Evolutionary conservation across 2,888 invertebrate genomes (phyloP).

Genomic region (Acanthosepion esculentum): DNA sequence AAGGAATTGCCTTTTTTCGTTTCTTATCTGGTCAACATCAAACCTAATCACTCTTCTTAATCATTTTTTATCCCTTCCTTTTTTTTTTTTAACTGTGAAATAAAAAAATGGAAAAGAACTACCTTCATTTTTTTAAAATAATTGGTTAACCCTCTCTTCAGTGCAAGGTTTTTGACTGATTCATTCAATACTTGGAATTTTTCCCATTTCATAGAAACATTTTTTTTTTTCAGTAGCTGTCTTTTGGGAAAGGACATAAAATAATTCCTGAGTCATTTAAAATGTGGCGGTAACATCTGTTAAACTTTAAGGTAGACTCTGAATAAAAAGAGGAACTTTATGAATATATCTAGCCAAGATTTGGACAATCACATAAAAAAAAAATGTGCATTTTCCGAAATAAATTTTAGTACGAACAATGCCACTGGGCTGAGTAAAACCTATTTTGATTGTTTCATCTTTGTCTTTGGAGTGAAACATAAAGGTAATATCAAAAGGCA

Average conservation of each 20-base stretch:
- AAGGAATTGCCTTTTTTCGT: not conserved
- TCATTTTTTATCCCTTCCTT: not conserved
- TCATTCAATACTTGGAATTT: not conserved
- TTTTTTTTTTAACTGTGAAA: not conserved
- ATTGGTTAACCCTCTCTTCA: not conserved
- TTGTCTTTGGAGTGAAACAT: too few species aligned
- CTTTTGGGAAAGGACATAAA: not conserved
- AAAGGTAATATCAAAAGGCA: too few species aligned
- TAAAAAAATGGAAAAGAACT: not conserved
- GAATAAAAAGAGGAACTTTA: not conserved
- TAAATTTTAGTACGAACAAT: not conserved
- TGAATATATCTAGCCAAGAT: not conserved
- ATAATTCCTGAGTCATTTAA: not conserved
- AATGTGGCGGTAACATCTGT: not conserved
- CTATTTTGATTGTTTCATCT: too few species aligned
- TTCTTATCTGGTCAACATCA: slow-evolving; percentile 33
- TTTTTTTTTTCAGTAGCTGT: not conserved
- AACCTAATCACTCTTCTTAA: not conserved
- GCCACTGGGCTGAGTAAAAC: not conserved
- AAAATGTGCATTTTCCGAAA: not conserved
- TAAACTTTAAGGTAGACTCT: not conserved
- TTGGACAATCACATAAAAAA: not conserved
- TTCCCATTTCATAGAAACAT: not conserved
- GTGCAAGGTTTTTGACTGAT: not conserved
- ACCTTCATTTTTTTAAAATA: not conserved